A percentile compares a stretch with the other conserved stretches of the same genome.
These are phyloP conservation scores for Thryonomys swinderianus DNA, from an alignment of 2,113 vertebrate genomes.

Conservation along the genomic window DNA sequence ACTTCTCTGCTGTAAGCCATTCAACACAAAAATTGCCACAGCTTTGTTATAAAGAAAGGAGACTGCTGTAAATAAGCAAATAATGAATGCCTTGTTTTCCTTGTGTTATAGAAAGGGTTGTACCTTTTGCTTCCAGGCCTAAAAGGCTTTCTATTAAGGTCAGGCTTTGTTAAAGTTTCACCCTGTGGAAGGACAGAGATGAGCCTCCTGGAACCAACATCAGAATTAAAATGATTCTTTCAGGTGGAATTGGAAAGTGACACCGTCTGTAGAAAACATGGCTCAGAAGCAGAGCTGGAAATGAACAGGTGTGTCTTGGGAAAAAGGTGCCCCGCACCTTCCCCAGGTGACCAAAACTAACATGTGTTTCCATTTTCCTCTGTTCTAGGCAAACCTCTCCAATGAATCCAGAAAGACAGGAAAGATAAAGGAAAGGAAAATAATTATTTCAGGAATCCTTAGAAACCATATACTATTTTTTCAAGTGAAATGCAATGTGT, in stretches of 20 bases:
- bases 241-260: neutral
- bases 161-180: constrained; percentile 5
- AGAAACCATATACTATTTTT: constrained; percentile 25
- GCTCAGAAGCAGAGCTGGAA: constrained; percentile 37
- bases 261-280: constrained; percentile 10
- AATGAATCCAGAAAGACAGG: neutral
- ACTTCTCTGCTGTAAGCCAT: constrained; percentile 17
- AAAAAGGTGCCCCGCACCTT: constrained; percentile 27
- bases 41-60: constrained; percentile 43
- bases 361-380: constrained; percentile 67
- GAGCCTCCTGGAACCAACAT: constrained; percentile 22
- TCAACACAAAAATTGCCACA: constrained; percentile 44
- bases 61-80: constrained; percentile 44
- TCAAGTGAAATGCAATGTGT: neutral
- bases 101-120: constrained; percentile 42
- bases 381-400: constrained; percentile 36
- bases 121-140: constrained; percentile 45
- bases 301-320: constrained; percentile 54
- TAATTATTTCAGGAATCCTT: constrained; percentile 59
- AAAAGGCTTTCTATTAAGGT: constrained; percentile 26
- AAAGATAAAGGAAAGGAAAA: constrained; percentile 45
- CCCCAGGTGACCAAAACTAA: constrained; percentile 45
- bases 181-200: neutral
- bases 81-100: constrained; percentile 35
- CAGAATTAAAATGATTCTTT: constrained; percentile 43